A percentile compares a stretch with the other conserved stretches of the same genome.
Evolutionary conservation across 2,797 vertebrate species (phyloP).

Genomic region (Adelosebastes latens): DNA sequence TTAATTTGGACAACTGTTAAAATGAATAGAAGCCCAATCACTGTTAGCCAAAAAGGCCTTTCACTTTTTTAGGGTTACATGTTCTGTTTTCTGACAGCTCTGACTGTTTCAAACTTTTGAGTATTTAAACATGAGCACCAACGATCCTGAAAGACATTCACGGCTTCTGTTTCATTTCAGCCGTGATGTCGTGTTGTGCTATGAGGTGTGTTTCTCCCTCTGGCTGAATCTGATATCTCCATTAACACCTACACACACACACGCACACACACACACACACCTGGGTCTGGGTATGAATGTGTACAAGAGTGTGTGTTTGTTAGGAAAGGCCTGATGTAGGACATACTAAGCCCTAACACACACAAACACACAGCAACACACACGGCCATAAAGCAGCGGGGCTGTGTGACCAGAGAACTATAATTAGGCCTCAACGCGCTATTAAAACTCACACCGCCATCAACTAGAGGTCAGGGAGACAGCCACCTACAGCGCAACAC

Average conservation of each 20-base stretch:
- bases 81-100: neutral
- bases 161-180: conserved; percentile 64
- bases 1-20: neutral
- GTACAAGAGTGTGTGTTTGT: conserved; percentile 50
- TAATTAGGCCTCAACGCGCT: conserved; percentile 82
- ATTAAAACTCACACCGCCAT: conserved; percentile 79
- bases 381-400: conserved; percentile 66
- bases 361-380: conserved; percentile 45
- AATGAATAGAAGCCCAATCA: neutral
- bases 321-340: conserved; percentile 42
- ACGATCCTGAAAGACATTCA: conserved; percentile 12
- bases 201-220: conserved; percentile 51
- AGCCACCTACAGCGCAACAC: conserved; percentile 71
- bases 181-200: conserved; percentile 38
- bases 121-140: neutral
- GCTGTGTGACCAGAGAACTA: conserved; percentile 71
- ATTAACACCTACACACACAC: conserved; percentile 69
- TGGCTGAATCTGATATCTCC: conserved; percentile 74
- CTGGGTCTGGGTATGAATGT: conserved; percentile 33
- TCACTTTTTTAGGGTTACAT: neutral
- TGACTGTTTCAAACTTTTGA: neutral
- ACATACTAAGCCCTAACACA: conserved; percentile 34
- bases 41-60: neutral
- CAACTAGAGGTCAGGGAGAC: conserved; percentile 78
- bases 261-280: conserved; percentile 37